These are phyloP conservation scores for Palythoa caribaeorum DNA, from an alignment of 92 coral and sea anemone genomes.

Conservation along the genomic window DNA sequence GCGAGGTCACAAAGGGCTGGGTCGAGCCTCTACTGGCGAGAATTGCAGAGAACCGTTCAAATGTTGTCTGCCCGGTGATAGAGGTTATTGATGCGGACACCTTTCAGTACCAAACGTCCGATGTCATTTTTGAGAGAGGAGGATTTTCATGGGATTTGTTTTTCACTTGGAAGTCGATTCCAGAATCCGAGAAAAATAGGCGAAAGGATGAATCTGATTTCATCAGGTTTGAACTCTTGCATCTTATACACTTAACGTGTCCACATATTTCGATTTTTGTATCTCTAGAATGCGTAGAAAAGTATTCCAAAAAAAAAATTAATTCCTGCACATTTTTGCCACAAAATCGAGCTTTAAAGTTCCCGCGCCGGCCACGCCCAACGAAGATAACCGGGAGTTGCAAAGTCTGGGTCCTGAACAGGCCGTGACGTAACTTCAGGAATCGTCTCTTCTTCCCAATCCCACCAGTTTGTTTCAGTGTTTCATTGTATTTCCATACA, in stretches of 20 bases:
- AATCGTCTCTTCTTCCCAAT: neutral
- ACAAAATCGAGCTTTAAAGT: too few species aligned
- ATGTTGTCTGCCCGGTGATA: slow-evolving; percentile 91
- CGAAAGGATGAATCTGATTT: slow-evolving; percentile 89
- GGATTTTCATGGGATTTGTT: slow-evolving; percentile 91
- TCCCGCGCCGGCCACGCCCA: too few species aligned
- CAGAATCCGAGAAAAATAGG: slow-evolving; percentile 83
- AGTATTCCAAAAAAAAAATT: too few species aligned
- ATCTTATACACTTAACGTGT: too few species aligned
- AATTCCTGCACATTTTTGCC: too few species aligned
- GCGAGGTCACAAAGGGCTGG: slow-evolving; percentile 94
- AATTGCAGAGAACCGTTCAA: slow-evolving; percentile 79
- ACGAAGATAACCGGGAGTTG: too few species aligned
- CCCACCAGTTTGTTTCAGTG: too few species aligned
- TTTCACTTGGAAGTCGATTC: slow-evolving; percentile 92
- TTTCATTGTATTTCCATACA: too few species aligned
- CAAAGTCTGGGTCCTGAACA: too few species aligned
- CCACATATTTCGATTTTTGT: neutral
- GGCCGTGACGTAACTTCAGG: neutral
- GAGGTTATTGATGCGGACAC: slow-evolving; percentile 90
- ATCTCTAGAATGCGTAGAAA: too few species aligned
- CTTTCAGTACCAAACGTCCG: slow-evolving; percentile 83
- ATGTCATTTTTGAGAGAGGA: slow-evolving; percentile 88
- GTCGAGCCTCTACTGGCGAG: slow-evolving; percentile 86
- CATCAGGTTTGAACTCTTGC: slow-evolving; percentile 61